phyloP scores from a whole-genome alignment of 1,140 invertebrate genomes.

The Aphaenogaster ashmeadi region DNA sequence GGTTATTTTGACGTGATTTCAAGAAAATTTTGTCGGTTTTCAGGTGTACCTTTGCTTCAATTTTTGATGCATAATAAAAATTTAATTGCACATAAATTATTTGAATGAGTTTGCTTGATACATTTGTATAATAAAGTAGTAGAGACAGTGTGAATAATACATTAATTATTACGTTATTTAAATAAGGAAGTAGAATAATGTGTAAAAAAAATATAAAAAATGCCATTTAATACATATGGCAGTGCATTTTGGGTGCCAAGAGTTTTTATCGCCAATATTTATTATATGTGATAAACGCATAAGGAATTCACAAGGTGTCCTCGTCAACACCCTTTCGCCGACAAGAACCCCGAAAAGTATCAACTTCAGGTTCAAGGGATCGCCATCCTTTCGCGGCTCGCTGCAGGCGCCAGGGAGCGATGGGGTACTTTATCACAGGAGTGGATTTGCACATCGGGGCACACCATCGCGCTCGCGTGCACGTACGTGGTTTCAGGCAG shows the following conservation, averaged over 20 bases:
- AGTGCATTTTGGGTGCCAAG: not conserved
- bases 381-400: conserved; percentile 20
- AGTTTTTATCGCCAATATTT: conserved; percentile 15
- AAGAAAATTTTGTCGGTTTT: not conserved
- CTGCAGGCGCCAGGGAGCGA: conserved; percentile 38
- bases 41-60: not conserved
- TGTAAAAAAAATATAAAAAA: not conserved
- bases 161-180: not conserved
- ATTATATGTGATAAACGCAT: not conserved
- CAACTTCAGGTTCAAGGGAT: conserved; percentile 9
- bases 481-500: not conserved
- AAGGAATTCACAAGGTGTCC: not conserved
- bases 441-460: conserved; percentile 33
- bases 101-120: not conserved
- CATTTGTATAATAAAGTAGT: no score
- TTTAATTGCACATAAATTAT: not conserved
- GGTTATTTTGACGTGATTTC: not conserved
- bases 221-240: not conserved
- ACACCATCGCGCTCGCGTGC: conserved; percentile 48
- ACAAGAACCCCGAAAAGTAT: not conserved
- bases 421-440: conserved; percentile 62
- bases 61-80: not conserved
- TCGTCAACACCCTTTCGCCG: not conserved
- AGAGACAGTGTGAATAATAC: not conserved
- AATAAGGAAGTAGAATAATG: not conserved